phyloP scores from a whole-genome alignment of 1,140 invertebrate genomes.

The Brachionus paranguensis region DNA sequence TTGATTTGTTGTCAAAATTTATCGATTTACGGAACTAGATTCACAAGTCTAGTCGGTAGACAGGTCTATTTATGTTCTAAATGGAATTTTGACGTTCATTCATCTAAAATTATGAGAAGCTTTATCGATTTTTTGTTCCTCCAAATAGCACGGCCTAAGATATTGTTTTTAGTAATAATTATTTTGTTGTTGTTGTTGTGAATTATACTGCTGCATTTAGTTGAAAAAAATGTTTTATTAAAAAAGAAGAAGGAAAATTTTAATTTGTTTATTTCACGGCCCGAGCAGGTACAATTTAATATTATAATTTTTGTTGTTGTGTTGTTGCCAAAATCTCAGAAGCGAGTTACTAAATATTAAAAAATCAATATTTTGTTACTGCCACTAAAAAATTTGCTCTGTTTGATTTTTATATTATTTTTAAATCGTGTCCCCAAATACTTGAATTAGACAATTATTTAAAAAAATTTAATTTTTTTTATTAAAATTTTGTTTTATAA shows the following conservation, averaged over 20 bases:
- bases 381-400: not conserved
- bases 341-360: not conserved
- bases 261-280: not conserved
- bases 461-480: no score
- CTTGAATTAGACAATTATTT: no score
- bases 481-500: no score
- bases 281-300: not conserved
- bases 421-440: not conserved
- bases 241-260: not conserved
- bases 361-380: not conserved
- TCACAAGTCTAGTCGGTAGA: conserved; percentile 8
- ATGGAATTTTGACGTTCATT: not conserved
- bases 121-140: conserved; percentile 15
- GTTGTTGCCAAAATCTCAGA: not conserved
- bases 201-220: not conserved
- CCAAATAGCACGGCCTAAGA: not conserved
- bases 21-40: not conserved
- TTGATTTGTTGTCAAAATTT: conserved; percentile 17
- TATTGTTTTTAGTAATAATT: conserved; percentile 22
- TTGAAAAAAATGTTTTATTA: not conserved
- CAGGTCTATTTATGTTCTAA: conserved; percentile 10
- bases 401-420: not conserved
- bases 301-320: not conserved
- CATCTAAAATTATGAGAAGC: not conserved
- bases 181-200: not conserved